phyloP scores from a whole-genome alignment of 2,113 vertebrate genomes.

The Neogale vison region DNA sequence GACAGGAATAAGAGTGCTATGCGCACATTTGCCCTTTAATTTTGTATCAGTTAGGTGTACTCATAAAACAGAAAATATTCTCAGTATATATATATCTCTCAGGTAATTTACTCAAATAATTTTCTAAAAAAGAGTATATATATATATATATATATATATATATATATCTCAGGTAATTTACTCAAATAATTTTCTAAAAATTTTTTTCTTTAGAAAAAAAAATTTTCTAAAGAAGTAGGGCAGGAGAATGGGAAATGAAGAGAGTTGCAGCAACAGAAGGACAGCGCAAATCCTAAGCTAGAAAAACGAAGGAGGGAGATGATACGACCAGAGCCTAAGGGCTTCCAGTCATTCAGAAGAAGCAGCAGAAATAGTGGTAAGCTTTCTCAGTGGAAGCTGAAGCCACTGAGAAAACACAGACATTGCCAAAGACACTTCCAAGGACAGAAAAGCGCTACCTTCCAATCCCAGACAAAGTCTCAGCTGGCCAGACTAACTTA shows the following conservation, averaged over 20 bases:
- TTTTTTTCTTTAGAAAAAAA: too few relatives aligned
- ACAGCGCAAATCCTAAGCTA: not conserved
- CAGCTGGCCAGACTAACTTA: not conserved
- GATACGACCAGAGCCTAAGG: not conserved
- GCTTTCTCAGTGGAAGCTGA: not conserved
- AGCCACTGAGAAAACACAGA: not conserved
- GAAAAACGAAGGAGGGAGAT: not conserved
- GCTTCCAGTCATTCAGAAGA: not conserved
- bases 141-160: too few relatives aligned
- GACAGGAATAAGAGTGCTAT: not conserved
- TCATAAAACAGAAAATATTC: not conserved
- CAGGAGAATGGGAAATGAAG: not conserved
- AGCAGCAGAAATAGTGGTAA: not conserved
- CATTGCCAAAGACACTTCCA: not conserved
- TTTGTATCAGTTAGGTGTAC: not conserved
- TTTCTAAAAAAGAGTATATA: not conserved
- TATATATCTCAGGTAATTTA: not conserved
- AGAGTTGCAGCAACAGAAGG: not conserved
- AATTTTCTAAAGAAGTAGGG: not conserved
- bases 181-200: not conserved
- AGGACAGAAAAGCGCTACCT: not conserved
- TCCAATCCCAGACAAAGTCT: not conserved
- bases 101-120: not conserved
- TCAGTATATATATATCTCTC: not conserved
- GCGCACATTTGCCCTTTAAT: not conserved